A percentile compares a stretch with the other conserved stretches of the same genome.
Evolutionary conservation across 2,888 invertebrate species (phyloP).

Genomic region (Villa cingulata): DNA sequence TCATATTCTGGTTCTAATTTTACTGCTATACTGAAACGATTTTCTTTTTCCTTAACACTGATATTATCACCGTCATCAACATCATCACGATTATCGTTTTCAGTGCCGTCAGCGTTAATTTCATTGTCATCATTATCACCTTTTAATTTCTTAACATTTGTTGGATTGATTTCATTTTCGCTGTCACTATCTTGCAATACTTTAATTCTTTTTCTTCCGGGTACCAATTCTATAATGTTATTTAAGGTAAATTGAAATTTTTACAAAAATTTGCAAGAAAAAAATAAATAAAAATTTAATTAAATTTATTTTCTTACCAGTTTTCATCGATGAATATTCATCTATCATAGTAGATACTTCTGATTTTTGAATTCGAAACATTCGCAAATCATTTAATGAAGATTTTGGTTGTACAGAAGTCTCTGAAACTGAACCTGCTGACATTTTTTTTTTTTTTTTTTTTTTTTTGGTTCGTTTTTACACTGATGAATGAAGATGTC

Average conservation of each 20-base stretch:
- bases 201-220: slow-evolving; percentile 33
- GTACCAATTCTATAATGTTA: slow-evolving; percentile 24
- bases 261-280: background rate
- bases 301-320: background rate
- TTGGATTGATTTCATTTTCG: slow-evolving; percentile 18
- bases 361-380: slow-evolving; percentile 29
- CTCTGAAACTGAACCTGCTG: background rate
- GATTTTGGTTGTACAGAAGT: slow-evolving; percentile 8
- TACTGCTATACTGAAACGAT: slow-evolving; percentile 29
- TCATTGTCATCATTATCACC: too few species aligned
- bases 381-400: slow-evolving; percentile 27
- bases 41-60: slow-evolving; percentile 30
- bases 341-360: slow-evolving; percentile 3
- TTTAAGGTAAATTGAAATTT: background rate
- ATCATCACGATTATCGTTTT: background rate
- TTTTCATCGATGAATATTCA: background rate
- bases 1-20: slow-evolving; percentile 31
- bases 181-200: slow-evolving; percentile 33
- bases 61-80: slow-evolving; percentile 19
- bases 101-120: background rate
- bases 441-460: too few species aligned
- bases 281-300: too few species aligned
- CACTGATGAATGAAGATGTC: too few species aligned
- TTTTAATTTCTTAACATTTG: background rate
- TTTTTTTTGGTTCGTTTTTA: too few species aligned